phyloP scores from a whole-genome alignment of 1,140 invertebrate genomes.

The Centruroides sculpturatus region DNA sequence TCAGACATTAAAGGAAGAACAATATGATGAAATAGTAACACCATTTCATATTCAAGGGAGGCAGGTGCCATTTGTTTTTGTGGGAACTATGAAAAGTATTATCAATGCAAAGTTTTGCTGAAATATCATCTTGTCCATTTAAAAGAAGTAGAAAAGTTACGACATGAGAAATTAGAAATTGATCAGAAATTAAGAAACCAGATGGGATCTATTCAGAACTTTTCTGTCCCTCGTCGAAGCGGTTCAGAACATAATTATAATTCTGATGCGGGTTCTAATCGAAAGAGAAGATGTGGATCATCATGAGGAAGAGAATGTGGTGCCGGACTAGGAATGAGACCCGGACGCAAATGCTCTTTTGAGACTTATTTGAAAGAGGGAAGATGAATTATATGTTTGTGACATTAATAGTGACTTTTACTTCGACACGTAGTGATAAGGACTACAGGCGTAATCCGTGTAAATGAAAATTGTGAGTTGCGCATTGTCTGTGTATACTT shows the following conservation, averaged over 20 bases:
- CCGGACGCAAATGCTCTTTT: constrained; percentile 1
- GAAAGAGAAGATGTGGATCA: constrained; percentile 19
- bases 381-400: no score
- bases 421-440: no score
- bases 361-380: no score
- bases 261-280: neutral
- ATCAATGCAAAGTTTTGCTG: constrained; percentile 73
- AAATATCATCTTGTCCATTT: constrained; percentile 84
- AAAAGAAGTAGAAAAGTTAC: constrained; percentile 83
- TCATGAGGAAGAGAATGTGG: constrained; percentile 17
- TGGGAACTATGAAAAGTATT: constrained; percentile 88
- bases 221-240: constrained; percentile 3
- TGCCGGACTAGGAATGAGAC: constrained; percentile 2
- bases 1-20: constrained; percentile 69
- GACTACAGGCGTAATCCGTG: no score
- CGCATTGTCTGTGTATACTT: no score
- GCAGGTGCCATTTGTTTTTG: constrained; percentile 77
- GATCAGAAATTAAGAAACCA: constrained; percentile 80
- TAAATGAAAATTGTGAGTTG: no score
- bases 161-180: constrained; percentile 85
- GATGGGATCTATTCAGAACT: constrained; percentile 37
- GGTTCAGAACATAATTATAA: neutral
- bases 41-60: no score
- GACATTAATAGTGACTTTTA: no score
- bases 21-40: no score